Base-by-base conservation (phyloP, 1,140 invertebrate species). In the Megalonaias nervosa region DNA sequence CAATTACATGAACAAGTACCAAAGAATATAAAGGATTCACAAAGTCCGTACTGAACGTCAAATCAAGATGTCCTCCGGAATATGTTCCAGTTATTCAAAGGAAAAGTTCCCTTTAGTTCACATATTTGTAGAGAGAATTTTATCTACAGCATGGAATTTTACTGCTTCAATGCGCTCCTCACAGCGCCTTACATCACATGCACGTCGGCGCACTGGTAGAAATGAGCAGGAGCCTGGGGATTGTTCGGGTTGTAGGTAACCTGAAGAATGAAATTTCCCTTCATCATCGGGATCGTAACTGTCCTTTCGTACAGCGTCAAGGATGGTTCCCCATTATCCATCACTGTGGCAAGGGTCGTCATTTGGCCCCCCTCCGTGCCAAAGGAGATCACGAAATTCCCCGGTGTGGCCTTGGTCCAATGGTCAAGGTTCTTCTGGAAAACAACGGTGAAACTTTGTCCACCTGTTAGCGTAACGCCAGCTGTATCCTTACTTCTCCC, bases 351-450 rank as follows among this genome's bases (percentile, higher is more conserved):
- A 38, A 80, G 55, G 9, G 66, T 67, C 13, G 12, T 68, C 9
- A 71, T 21, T 16, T 48, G 19, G 5, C 55, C 38, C 0, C 21
- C 17, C 38, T 55, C 15, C 14, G 21, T 21, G 1, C 67, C 72
- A 14, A 48, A 17, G 21, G 19, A 58, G 21, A 70, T 21, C 1
- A 56, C 48, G 31, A 62, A 70, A 66, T 80, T 67, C 23, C 81
- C 81, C 1, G 81, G 81, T 55, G 67, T 77, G 1, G 74, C 56
- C 21, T 74, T 75, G 48, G 61, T 61, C 23, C 65, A 80, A 58
- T 82, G 81, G 59, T 82, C 78, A 21, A 82, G 65, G 56, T 82
- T 82, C 67, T 82, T 82, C 71, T 80, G 79, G 48, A 82, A 74
- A 6, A 68, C 71, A 6, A 82, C 81, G 3, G 81, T 82, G 19